These are phyloP conservation scores for Dysidea cf. avara DNA, from an alignment of 37 sponge, comb jelly and placozoan genomes.

Conservation along the genomic window DNA sequence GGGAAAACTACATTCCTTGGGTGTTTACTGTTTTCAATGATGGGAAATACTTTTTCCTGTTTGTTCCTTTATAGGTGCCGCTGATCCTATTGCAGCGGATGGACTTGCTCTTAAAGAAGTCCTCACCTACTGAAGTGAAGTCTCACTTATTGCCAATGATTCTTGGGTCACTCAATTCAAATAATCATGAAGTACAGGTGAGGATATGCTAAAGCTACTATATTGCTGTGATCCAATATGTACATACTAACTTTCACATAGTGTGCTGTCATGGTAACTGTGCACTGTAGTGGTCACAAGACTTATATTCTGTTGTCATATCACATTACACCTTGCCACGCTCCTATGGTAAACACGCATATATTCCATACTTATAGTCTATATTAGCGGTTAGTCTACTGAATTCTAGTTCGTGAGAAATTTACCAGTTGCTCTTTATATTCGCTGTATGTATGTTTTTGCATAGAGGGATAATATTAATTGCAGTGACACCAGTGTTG, in stretches of 20 bases:
- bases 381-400: no score
- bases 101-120: slow-evolving; percentile 81
- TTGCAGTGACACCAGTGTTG: no score
- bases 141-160: slow-evolving; percentile 73
- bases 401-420: no score
- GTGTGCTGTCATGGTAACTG: background rate
- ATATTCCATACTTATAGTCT: no score
- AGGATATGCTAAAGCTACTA: no score
- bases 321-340: background rate
- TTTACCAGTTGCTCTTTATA: no score
- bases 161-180: slow-evolving; percentile 47
- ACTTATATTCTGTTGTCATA: background rate
- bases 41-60: background rate
- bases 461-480: no score
- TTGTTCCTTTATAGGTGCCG: slow-evolving; percentile 50
- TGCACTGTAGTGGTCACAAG: background rate
- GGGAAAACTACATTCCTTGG: background rate
- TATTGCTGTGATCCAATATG: no score
- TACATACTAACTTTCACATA: no score
- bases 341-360: background rate
- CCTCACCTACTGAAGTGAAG: slow-evolving; percentile 52
- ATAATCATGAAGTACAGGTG: slow-evolving; percentile 62
- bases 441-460: no score
- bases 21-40: background rate
- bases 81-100: slow-evolving; percentile 82